These are phyloP conservation scores for Tenthredo notha DNA, from an alignment of 2,888 invertebrate genomes.

Conservation along the genomic window DNA sequence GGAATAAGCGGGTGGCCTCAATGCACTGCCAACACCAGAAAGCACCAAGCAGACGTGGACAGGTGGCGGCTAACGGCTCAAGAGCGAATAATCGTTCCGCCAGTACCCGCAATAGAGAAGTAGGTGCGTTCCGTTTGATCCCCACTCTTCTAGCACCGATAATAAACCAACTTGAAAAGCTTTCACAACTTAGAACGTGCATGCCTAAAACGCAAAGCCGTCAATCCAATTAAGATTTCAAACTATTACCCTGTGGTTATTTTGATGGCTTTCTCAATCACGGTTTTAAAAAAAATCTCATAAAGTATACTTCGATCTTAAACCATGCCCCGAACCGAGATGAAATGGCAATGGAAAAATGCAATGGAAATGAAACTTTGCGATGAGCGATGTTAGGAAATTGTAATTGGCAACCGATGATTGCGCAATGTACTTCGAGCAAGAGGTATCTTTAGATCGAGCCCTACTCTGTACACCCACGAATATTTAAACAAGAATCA, in stretches of 20 bases:
- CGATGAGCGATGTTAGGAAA: not conserved
- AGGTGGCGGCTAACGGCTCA: conserved; percentile 58
- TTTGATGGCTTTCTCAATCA: not conserved
- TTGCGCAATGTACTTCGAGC: conserved; percentile 30
- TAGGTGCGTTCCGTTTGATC: conserved; percentile 46
- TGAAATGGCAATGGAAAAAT: not conserved
- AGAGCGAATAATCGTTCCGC: conserved; percentile 45
- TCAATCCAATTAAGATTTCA: conserved; percentile 26
- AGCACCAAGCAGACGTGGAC: conserved; percentile 58
- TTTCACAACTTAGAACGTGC: conserved; percentile 7
- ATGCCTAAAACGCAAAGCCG: not conserved
- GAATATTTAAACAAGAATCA: conserved; percentile 63
- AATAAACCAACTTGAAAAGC: conserved; percentile 48
- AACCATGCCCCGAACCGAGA: not conserved
- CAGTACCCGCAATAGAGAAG: conserved; percentile 47
- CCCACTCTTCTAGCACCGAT: conserved; percentile 36
- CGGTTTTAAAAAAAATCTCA: not conserved
- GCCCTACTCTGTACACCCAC: conserved; percentile 66
- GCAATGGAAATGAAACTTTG: not conserved
- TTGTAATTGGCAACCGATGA: conserved; percentile 37
- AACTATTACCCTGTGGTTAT: not conserved
- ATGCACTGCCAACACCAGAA: conserved; percentile 46
- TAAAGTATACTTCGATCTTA: not conserved
- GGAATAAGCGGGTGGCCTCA: conserved; percentile 59
- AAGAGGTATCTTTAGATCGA: conserved; percentile 73